Percentiles rank a stretch among this genome's conserved stretches.
Evolutionary conservation across 2,113 vertebrate species (phyloP).

Genomic region (Stigmatopora nigra): DNA sequence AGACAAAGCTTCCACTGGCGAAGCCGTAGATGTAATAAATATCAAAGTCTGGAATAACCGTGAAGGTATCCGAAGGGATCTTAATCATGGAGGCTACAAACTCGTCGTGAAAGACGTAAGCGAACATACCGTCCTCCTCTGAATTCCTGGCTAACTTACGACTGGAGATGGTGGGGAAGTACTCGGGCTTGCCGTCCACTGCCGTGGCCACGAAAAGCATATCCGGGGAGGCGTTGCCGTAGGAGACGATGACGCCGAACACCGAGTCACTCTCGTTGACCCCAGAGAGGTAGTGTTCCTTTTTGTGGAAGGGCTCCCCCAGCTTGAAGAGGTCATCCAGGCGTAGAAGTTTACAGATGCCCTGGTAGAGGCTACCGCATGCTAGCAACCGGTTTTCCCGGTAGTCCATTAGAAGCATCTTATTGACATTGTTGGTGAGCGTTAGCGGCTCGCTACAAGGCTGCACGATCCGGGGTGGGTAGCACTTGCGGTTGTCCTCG

Average conservation of each 20-base stretch:
- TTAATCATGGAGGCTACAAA: constrained; percentile 99
- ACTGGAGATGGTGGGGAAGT: constrained; percentile 98
- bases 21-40: constrained; percentile 98
- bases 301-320: constrained; percentile 95
- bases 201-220: constrained; percentile 95
- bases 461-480: constrained; percentile 93
- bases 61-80: constrained; percentile 96
- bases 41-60: constrained; percentile 94
- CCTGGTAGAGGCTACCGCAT: constrained; percentile 94
- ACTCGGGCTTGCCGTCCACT: constrained; percentile 94
- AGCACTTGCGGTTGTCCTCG: constrained; percentile 97
- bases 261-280: constrained; percentile 95
- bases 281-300: constrained; percentile 96
- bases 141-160: constrained; percentile 92
- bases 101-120: constrained; percentile 95
- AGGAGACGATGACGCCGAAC: constrained; percentile 95
- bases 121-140: constrained; percentile 95
- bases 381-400: constrained; percentile 91
- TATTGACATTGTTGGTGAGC: constrained; percentile 94
- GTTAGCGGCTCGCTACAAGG: constrained; percentile 87
- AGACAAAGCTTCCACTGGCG: constrained; percentile 94
- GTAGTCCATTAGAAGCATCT: constrained; percentile 97
- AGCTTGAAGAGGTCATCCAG: constrained; percentile 97
- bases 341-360: constrained; percentile 93
- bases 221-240: constrained; percentile 85